Evolutionary conservation across 2,113 vertebrate species (phyloP).

Genomic region (Urocolius indicus): DNA sequence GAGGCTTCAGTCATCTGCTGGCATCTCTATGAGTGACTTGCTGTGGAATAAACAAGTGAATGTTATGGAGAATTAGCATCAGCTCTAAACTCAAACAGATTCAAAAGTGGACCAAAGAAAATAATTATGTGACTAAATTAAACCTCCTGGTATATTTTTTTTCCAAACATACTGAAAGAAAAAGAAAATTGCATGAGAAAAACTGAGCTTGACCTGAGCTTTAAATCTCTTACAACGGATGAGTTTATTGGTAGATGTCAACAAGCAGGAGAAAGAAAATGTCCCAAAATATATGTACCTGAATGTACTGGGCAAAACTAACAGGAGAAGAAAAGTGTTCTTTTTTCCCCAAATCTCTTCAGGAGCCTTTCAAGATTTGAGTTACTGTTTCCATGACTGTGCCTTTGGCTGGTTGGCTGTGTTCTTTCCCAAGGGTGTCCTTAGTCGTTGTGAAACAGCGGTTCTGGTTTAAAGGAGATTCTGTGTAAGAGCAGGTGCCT

Average conservation of each 20-base stretch:
- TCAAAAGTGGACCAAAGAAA: not conserved
- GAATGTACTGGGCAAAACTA: not conserved
- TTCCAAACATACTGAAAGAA: not conserved
- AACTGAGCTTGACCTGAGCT: not conserved
- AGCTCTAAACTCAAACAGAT: not conserved
- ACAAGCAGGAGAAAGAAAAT: not conserved
- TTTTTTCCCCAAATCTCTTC: not conserved
- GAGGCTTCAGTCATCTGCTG: not conserved
- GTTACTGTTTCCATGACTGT: not conserved
- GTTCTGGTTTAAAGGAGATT: not conserved
- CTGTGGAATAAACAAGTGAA: conserved; percentile 13
- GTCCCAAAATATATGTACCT: not conserved
- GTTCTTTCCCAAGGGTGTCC: not conserved
- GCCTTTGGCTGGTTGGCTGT: not conserved
- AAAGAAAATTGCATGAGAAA: not conserved
- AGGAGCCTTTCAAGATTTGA: not conserved
- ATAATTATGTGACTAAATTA: not conserved
- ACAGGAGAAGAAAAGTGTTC: not conserved
- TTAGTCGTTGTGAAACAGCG: not conserved
- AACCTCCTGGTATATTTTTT: not conserved
- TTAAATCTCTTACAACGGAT: not conserved
- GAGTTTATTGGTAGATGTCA: not conserved
- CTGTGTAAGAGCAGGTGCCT: not conserved
- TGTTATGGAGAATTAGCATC: not conserved
- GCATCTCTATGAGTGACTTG: not conserved